Conservation (phyloP, 2,797 vertebrate species). For the Syncerus caffer region DNA sequence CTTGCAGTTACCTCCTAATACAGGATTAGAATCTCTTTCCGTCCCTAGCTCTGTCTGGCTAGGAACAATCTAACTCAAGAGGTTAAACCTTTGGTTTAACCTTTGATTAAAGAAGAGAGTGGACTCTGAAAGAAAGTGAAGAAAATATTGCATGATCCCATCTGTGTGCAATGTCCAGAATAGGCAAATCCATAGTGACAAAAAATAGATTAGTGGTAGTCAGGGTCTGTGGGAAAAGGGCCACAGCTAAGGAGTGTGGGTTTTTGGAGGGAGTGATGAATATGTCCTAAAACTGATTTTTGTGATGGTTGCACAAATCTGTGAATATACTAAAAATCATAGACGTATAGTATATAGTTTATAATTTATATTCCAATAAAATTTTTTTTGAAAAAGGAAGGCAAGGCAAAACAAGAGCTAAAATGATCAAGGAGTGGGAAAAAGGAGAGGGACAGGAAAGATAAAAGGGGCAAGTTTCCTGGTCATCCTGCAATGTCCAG, state of each 20-base stretch:
- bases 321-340: neutral
- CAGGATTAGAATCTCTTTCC: neutral
- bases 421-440: neutral
- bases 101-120: neutral
- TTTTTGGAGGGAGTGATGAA: neutral
- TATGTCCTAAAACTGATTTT: neutral
- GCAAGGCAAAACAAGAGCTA: neutral
- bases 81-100: neutral
- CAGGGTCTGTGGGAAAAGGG: neutral
- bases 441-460: neutral
- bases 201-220: neutral
- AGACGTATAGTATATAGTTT: neutral
- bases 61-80: neutral
- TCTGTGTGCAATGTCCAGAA: neutral
- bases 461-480: neutral
- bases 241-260: neutral
- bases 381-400: neutral
- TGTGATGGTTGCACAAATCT: neutral
- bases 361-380: neutral
- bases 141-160: neutral
- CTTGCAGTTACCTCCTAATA: neutral
- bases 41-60: neutral
- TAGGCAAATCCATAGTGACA: neutral
- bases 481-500: neutral
- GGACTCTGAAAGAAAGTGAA: neutral